Base-by-base conservation (phyloP, 2,888 invertebrate species). In the Phaedon cochleariae region DNA sequence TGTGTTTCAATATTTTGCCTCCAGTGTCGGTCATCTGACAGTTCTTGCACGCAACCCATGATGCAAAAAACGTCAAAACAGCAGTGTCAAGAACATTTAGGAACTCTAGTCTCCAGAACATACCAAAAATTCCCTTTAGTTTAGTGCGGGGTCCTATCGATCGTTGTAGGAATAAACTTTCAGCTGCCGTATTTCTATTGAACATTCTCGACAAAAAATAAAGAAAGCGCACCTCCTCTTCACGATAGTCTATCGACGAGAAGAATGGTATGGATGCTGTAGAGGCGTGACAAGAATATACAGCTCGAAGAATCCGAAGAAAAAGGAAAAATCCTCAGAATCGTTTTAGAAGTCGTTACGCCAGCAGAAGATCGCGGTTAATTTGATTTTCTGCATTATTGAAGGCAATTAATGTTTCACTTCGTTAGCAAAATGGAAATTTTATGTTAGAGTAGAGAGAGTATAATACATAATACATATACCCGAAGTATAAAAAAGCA, bases 211-310 rank as follows among this genome's bases (percentile, higher is more conserved):
- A 15, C 5, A 54, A 66, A 62, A 54, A 41, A 29, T n/a, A n/a
- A n/a, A n/a, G n/a, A 20, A 59, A 62, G 60, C 51, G 57, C 54
- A 63, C 63, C 66, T 51, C 51, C 64, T 59, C 54, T 62, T 57
- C 34, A 49, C 48, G 61, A 62, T 64, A 62, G 59, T 52, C 62
- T 37, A 64, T 64, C 64, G 54, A 58, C 49, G 49, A 37, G 54
- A 60, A 64, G 52, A 52, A 52, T 31, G 51, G 41, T 15, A 41
- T 41, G 41, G n/a, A 41, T 4, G 41, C 2, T 41, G 41, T 41
- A 41, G n/a, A 41, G 41, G 41, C 41, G 41, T 15, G 15, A 41
- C 41, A 41, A 41, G 41, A 41, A 41, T 41, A n/a, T 41, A 15
- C 41, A 41, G 41, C n/a, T 41, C 3, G 2, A 41, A 41, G 41